phyloP scores from a whole-genome alignment of 2,888 invertebrate species.

The Diarsia mendica region DNA sequence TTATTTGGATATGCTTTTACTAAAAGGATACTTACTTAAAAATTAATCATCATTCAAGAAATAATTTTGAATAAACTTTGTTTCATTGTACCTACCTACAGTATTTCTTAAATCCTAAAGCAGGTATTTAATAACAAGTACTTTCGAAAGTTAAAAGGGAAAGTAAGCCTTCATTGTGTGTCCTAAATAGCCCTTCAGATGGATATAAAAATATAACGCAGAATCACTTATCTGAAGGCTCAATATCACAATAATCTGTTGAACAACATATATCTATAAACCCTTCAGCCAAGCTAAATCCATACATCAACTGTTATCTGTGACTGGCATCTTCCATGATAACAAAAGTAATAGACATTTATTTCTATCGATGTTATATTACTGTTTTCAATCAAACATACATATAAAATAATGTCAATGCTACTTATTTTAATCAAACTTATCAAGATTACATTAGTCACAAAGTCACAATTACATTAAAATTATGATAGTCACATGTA shows the following conservation, averaged over 20 bases:
- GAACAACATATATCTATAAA: slow-evolving; percentile 56
- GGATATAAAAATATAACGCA: slow-evolving; percentile 40
- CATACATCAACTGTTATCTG: slow-evolving; percentile 78
- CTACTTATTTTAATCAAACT: slow-evolving; percentile 45
- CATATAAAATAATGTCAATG: slow-evolving; percentile 43
- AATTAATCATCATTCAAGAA: background rate
- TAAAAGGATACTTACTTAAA: background rate
- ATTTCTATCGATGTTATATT: slow-evolving; percentile 36
- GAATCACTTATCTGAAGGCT: slow-evolving; percentile 47
- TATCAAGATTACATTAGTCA: slow-evolving; percentile 29
- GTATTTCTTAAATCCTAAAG: slow-evolving; percentile 8
- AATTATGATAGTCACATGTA: slow-evolving; percentile 37
- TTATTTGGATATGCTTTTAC: background rate
- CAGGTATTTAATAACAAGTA: background rate
- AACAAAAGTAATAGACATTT: slow-evolving; percentile 55
- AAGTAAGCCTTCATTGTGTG: slow-evolving; percentile 12
- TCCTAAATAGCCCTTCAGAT: slow-evolving; percentile 8
- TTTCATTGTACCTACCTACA: background rate
- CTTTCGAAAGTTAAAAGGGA: slow-evolving; percentile 30
- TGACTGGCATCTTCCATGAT: slow-evolving; percentile 73
- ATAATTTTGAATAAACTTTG: background rate
- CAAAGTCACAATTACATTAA: slow-evolving; percentile 23
- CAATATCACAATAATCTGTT: slow-evolving; percentile 66
- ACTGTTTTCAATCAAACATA: slow-evolving; percentile 36
- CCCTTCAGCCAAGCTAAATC: slow-evolving; percentile 70